Evolutionary conservation across 2,888 invertebrate genomes (phyloP).

Genomic region (Magallana nippona): DNA sequence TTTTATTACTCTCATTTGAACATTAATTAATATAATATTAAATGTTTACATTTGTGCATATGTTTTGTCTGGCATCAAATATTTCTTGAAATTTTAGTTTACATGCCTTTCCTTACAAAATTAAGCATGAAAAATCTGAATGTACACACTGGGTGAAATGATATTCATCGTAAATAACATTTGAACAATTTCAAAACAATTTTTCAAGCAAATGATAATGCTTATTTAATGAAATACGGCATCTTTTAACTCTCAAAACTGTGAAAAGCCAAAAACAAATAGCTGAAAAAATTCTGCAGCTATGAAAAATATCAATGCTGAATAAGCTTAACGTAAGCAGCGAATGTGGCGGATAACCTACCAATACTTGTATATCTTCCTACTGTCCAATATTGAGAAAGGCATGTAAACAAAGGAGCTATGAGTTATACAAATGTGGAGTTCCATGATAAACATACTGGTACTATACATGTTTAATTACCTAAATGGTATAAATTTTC

Average conservation of each 20-base stretch:
- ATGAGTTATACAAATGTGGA: not conserved
- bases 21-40: too few species aligned
- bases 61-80: too few species aligned
- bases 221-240: not conserved
- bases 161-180: not conserved
- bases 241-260: not conserved
- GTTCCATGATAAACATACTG: not conserved
- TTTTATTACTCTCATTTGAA: too few species aligned
- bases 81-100: not conserved
- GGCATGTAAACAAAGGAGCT: conserved; percentile 25
- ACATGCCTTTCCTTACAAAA: conserved; percentile 14
- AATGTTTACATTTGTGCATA: too few species aligned
- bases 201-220: conserved; percentile 21
- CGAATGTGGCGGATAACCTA: not conserved
- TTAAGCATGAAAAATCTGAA: not conserved
- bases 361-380: conserved; percentile 32
- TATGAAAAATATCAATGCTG: not conserved
- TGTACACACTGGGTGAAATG: not conserved
- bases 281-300: conserved; percentile 15
- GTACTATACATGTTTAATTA: not conserved
- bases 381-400: conserved; percentile 18
- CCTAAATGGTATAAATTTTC: too few species aligned
- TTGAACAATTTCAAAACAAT: not conserved
- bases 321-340: conserved; percentile 13
- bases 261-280: conserved; percentile 7